Percentiles rank a stretch among this genome's conserved stretches.
Conservation (phyloP, 2,797 vertebrate genomes). For the Dendrocincla fuliginosa region DNA sequence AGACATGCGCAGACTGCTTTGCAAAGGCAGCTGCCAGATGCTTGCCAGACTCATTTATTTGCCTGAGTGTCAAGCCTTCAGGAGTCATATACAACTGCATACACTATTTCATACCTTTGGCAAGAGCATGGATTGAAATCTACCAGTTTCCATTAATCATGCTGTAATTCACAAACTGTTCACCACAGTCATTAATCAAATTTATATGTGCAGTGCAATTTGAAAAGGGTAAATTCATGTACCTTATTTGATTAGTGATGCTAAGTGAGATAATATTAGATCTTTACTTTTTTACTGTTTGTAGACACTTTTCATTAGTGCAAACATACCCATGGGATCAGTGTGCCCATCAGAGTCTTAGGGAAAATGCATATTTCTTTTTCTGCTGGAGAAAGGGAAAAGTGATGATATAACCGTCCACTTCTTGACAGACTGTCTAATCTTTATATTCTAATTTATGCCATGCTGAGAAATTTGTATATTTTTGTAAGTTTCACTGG, state of each 20-base stretch:
- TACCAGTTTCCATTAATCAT: constrained; percentile 41
- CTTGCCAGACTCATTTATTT: constrained; percentile 27
- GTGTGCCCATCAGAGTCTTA: not conserved
- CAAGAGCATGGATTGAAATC: constrained; percentile 30
- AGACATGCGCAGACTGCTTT: not conserved
- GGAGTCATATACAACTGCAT: not conserved
- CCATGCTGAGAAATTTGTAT: not conserved
- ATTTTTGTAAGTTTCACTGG: not conserved
- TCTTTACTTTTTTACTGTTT: not conserved
- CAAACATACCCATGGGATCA: not conserved
- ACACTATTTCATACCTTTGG: not conserved
- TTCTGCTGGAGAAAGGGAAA: not conserved
- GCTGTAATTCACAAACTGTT: constrained; percentile 2
- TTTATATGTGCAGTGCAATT: not conserved
- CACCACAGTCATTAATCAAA: not conserved
- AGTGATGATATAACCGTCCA: rapidly evolving
- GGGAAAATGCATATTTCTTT: not conserved
- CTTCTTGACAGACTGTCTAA: not conserved
- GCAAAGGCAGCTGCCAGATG: not conserved
- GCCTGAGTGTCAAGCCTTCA: not conserved
- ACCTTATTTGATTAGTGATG: not conserved
- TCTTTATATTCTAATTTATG: not conserved
- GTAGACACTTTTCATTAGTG: not conserved
- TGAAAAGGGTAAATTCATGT: not conserved
- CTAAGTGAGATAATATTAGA: not conserved